phyloP scores from a whole-genome alignment of 1,140 invertebrate species.

The Drosophila navojoa region DNA sequence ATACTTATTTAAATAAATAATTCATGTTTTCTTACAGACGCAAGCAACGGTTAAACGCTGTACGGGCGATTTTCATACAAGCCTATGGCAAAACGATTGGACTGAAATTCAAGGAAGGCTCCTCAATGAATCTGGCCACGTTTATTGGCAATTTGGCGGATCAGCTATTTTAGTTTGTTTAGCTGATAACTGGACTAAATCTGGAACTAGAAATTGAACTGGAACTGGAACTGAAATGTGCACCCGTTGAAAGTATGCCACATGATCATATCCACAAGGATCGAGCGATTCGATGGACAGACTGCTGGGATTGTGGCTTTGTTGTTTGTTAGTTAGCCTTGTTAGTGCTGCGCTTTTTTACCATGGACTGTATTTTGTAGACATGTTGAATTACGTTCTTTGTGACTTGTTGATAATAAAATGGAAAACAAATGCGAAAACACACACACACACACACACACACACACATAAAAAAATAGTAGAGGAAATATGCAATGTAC shows the following conservation, averaged over 20 bases:
- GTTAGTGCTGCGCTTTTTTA: slow-evolving; percentile 65
- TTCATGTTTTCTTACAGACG: slow-evolving; percentile 75
- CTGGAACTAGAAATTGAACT: background rate
- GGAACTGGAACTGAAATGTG: slow-evolving; percentile 3
- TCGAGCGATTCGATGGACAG: slow-evolving; percentile 21
- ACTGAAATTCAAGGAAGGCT: slow-evolving; percentile 83
- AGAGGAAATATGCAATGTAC: slow-evolving; percentile 13
- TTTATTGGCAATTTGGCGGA: slow-evolving; percentile 78
- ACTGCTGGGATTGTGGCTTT: slow-evolving; percentile 45
- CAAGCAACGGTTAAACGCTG: slow-evolving; percentile 85
- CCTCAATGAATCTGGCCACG: slow-evolving; percentile 72
- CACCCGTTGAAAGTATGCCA: slow-evolving; percentile 30
- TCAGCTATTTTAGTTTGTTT: slow-evolving; percentile 60
- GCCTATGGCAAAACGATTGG: slow-evolving; percentile 83
- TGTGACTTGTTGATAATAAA: slow-evolving; percentile 64
- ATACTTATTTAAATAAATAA: too few species aligned
- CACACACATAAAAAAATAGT: slow-evolving; percentile 18
- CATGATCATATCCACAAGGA: slow-evolving; percentile 15
- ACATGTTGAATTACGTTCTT: slow-evolving; percentile 69
- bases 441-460: too few species aligned
- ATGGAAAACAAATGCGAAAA: slow-evolving; percentile 20
- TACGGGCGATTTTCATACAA: slow-evolving; percentile 80
- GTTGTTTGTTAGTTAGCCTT: slow-evolving; percentile 62
- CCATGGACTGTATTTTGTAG: slow-evolving; percentile 72
- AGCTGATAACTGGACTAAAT: slow-evolving; percentile 1